phyloP scores from a whole-genome alignment of 2,888 invertebrate species.

The Agriopis aurantiaria region DNA sequence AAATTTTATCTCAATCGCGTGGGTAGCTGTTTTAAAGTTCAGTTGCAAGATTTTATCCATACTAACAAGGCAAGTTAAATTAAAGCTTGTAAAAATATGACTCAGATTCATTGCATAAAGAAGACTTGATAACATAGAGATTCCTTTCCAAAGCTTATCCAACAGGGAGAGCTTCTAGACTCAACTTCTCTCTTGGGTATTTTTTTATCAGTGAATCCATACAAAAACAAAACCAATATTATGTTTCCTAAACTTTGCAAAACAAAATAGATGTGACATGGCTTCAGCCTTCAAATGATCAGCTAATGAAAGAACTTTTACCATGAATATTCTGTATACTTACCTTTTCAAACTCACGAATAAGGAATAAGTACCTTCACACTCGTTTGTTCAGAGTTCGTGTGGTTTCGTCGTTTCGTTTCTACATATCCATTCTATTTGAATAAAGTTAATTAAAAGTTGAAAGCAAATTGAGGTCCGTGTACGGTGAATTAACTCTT shows the following conservation, averaged over 20 bases:
- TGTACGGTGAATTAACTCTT: conserved; percentile 52
- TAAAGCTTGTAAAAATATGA: too few species aligned
- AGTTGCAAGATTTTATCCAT: too few species aligned
- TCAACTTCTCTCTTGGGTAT: not conserved
- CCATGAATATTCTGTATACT: conserved; percentile 48
- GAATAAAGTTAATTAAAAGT: conserved; percentile 62
- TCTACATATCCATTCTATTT: conserved; percentile 47
- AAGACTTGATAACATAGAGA: not conserved
- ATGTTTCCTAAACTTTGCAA: conserved; percentile 15
- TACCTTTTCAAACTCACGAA: conserved; percentile 43
- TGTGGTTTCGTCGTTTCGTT: conserved; percentile 31
- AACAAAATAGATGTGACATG: conserved; percentile 35
- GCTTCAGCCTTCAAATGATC: conserved; percentile 41
- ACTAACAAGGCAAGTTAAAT: too few species aligned
- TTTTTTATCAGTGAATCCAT: conserved; percentile 9
- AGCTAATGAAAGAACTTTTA: conserved; percentile 51
- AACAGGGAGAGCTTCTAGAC: not conserved
- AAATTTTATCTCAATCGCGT: too few species aligned
- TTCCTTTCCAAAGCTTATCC: not conserved
- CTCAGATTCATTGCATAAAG: not conserved
- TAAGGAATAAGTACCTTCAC: conserved; percentile 39
- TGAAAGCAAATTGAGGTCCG: conserved; percentile 60
- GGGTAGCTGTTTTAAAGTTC: too few species aligned
- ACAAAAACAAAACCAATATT: conserved; percentile 22
- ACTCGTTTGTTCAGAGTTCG: conserved; percentile 42